These are phyloP conservation scores for Etheostoma cragini DNA, from an alignment of 2,113 vertebrate species.

Conservation along the genomic window DNA sequence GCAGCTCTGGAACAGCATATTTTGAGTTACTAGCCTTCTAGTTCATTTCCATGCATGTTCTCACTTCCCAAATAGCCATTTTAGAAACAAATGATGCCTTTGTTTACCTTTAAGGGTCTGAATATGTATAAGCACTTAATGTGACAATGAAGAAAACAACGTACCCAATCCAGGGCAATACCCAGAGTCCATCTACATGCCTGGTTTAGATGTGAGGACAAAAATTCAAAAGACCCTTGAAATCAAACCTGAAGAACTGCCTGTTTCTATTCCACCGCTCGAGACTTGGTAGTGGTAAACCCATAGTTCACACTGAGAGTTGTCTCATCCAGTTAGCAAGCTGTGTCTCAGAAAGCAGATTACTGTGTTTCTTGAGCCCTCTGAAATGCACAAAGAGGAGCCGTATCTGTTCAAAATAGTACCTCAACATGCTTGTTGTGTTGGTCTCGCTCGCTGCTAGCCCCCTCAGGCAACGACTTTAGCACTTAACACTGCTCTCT, in stretches of 20 bases:
- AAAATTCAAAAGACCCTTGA: conserved; percentile 23
- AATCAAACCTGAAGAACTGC: conserved; percentile 36
- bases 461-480: conserved; percentile 51
- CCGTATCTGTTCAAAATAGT: conserved; percentile 40
- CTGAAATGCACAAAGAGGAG: conserved; percentile 46
- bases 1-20: background rate
- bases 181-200: background rate
- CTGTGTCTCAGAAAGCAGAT: conserved; percentile 45
- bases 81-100: background rate
- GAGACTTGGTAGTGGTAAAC: conserved; percentile 19
- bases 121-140: background rate
- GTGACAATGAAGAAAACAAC: conserved; percentile 7
- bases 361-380: conserved; percentile 22
- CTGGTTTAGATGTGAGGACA: background rate
- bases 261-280: conserved; percentile 34
- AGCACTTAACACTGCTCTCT: conserved; percentile 39
- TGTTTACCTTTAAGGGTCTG: background rate
- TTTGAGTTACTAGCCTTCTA: background rate
- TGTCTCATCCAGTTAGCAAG: conserved; percentile 53
- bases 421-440: conserved; percentile 43
- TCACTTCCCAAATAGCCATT: background rate
- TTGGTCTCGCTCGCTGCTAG: conserved; percentile 31
- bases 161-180: background rate
- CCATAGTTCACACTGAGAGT: conserved; percentile 26
- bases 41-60: conserved; percentile 1